Percentiles rank a stretch among this genome's conserved stretches.
Conservation (phyloP, 1,140 invertebrate species). For the Lepidotrigona ventralis region DNA sequence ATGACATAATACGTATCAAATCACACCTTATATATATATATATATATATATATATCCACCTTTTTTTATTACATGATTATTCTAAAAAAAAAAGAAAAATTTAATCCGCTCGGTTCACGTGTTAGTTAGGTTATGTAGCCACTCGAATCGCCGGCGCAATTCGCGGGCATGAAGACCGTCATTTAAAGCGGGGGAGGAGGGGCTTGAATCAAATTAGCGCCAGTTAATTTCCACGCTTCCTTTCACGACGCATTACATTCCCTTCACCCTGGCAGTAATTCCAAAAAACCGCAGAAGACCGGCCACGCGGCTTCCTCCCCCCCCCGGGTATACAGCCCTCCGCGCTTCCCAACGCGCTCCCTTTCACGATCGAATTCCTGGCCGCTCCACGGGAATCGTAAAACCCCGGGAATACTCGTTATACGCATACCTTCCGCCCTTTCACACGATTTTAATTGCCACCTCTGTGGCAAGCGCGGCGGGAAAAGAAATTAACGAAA, state of each 20-base stretch:
- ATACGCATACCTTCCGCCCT: constrained; percentile 46
- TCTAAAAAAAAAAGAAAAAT: neutral
- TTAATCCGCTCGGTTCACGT: too few species aligned
- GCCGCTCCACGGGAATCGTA: constrained; percentile 35
- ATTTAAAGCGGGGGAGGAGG: neutral
- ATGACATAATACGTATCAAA: too few species aligned
- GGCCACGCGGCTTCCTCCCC: neutral
- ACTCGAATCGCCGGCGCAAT: too few species aligned
- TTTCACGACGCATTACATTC: neutral
- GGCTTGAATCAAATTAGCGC: constrained; percentile 21
- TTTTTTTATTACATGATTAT: neutral
- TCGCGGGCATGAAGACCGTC: neutral
- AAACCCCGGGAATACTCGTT: constrained; percentile 46
- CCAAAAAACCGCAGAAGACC: constrained; percentile 28
- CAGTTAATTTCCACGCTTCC: constrained; percentile 41
- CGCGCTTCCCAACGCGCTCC: too few species aligned
- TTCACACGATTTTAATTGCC: constrained; percentile 53
- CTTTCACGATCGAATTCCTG: constrained; percentile 35
- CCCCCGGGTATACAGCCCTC: neutral
- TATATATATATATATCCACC: neutral
- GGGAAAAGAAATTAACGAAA: constrained; percentile 52
- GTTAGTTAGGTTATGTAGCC: too few species aligned
- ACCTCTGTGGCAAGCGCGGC: constrained; percentile 33
- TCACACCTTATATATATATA: neutral
- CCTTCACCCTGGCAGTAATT: neutral